Percentiles rank a stretch among this genome's conserved stretches.
Evolutionary conservation across 2,888 invertebrate genomes (phyloP).

Genomic region (Drosophila pseudotakahashii): DNA sequence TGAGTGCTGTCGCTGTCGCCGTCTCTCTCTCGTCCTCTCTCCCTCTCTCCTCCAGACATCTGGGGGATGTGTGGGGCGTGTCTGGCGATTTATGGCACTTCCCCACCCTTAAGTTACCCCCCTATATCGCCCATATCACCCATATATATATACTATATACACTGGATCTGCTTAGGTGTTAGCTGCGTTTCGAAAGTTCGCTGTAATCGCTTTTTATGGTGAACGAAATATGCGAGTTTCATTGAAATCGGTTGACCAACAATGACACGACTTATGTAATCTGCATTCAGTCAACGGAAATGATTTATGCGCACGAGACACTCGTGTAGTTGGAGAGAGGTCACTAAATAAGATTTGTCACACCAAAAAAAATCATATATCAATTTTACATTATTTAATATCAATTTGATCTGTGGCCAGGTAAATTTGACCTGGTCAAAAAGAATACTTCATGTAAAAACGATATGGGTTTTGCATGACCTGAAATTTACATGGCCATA

Average conservation of each 20-base stretch:
- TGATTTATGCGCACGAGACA: slow-evolving; percentile 20
- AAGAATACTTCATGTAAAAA: too few relatives aligned
- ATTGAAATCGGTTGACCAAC: slow-evolving; percentile 23
- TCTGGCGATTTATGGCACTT: slow-evolving; percentile 17
- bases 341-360: too few relatives aligned
- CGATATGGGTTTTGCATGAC: too few relatives aligned
- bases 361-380: too few relatives aligned
- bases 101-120: background rate
- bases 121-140: too few relatives aligned
- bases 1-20: slow-evolving; percentile 46
- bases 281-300: slow-evolving; percentile 31
- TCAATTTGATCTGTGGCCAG: too few relatives aligned
- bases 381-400: too few relatives aligned
- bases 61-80: slow-evolving; percentile 28
- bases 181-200: slow-evolving; percentile 18
- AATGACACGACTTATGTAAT: slow-evolving; percentile 29
- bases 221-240: slow-evolving; percentile 1
- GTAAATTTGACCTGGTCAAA: too few relatives aligned
- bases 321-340: background rate
- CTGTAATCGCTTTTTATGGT: slow-evolving; percentile 13
- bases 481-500: too few relatives aligned
- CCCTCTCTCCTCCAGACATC: slow-evolving; percentile 2
- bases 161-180: slow-evolving; percentile 7
- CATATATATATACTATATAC: background rate
- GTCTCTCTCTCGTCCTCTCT: background rate